phyloP scores from a whole-genome alignment of 2,888 invertebrate genomes.

The Ptychoptera albimana region DNA sequence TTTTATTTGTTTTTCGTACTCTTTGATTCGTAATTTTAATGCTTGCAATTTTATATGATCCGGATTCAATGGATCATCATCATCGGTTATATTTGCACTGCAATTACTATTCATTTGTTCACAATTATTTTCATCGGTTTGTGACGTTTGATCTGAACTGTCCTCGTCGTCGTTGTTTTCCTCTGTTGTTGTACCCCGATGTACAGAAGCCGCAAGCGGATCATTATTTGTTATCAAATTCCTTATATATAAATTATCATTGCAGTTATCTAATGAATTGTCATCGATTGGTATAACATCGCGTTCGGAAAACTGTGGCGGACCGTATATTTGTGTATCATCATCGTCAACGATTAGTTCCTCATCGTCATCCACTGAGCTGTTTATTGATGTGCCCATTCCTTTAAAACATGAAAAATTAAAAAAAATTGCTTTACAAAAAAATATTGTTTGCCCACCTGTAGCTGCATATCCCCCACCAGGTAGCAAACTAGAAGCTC shows the following conservation, averaged over 20 bases:
- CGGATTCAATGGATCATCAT: neutral
- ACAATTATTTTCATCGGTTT: conserved; percentile 11
- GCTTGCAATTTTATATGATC: too few relatives aligned
- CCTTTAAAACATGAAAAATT: conserved; percentile 10
- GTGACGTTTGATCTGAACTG: neutral
- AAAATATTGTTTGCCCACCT: conserved; percentile 3
- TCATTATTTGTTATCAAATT: conserved; percentile 17
- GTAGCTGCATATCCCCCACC: conserved; percentile 47
- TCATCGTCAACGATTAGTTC: conserved; percentile 76
- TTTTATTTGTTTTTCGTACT: conserved; percentile 47
- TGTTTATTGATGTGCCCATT: conserved; percentile 24
- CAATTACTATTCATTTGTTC: neutral
- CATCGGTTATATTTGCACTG: neutral
- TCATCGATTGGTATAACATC: conserved; percentile 40
- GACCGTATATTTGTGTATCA: conserved; percentile 67
- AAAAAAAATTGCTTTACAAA: neutral
- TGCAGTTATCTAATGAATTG: conserved; percentile 24
- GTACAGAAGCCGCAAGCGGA: neutral
- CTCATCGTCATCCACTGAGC: conserved; percentile 43
- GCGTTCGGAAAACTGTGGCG: conserved; percentile 68
- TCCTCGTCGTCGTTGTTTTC: neutral
- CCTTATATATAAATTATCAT: conserved; percentile 24
- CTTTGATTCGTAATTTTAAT: conserved; percentile 50
- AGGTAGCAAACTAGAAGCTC: conserved; percentile 52
- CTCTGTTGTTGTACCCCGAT: conserved; percentile 6